These are phyloP conservation scores for Girardinichthys multiradiatus DNA, from an alignment of 2,113 vertebrate species.

Conservation along the genomic window DNA sequence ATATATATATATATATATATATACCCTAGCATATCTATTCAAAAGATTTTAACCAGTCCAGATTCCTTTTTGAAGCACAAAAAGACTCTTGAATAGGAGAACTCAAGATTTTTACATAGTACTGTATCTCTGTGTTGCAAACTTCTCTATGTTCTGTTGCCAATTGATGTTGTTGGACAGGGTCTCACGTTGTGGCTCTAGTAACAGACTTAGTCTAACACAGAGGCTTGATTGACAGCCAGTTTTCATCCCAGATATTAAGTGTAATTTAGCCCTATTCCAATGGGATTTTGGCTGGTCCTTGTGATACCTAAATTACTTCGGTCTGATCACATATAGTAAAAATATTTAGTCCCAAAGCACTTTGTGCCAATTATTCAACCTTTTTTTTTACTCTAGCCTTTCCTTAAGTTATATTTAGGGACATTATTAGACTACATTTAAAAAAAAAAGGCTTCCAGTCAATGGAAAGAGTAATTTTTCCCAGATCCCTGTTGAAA, in stretches of 20 bases:
- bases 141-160: too few relatives aligned
- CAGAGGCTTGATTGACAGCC: not conserved
- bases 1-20: too few relatives aligned
- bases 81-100: too few relatives aligned
- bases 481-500: not conserved
- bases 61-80: too few relatives aligned
- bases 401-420: slow-evolving; percentile 14
- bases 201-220: not conserved
- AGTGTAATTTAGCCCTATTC: not conserved
- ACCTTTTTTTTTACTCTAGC: not conserved
- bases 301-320: slow-evolving; percentile 3
- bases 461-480: not conserved
- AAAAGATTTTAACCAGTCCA: too few relatives aligned
- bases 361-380: slow-evolving; percentile 11
- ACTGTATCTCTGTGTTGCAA: too few relatives aligned
- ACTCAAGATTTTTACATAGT: too few relatives aligned
- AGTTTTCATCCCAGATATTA: not conserved
- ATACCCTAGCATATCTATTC: too few relatives aligned
- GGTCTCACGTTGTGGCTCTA: not conserved
- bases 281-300: not conserved
- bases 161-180: not conserved
- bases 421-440: not conserved
- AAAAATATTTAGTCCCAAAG: not conserved
- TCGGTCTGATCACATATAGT: not conserved
- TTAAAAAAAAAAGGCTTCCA: slow-evolving; percentile 1